Evolutionary conservation across 2,888 invertebrate genomes (phyloP).

Genomic region (Crocallis elinguaria): DNA sequence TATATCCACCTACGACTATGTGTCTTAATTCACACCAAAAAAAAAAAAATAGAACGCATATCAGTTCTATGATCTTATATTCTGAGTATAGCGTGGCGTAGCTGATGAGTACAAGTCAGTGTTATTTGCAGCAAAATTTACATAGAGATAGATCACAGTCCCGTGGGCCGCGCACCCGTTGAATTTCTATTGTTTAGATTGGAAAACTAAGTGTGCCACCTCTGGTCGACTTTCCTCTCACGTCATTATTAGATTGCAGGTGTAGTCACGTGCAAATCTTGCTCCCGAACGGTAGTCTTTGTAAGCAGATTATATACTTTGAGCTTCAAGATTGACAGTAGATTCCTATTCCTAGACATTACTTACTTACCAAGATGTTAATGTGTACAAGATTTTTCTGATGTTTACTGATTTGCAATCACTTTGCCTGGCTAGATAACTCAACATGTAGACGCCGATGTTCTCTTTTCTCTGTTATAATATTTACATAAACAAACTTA

Average conservation of each 20-base stretch:
- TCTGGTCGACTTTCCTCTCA: conserved; percentile 76
- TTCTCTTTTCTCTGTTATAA: no score
- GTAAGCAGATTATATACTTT: neutral
- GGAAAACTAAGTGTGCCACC: conserved; percentile 81
- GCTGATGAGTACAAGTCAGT: conserved; percentile 74
- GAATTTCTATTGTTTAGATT: conserved; percentile 85
- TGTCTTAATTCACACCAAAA: neutral
- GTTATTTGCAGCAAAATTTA: conserved; percentile 83
- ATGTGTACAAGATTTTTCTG: no score
- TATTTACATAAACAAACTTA: no score
- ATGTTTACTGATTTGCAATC: no score
- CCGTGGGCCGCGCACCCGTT: conserved; percentile 80
- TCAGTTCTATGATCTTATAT: neutral
- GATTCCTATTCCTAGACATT: no score
- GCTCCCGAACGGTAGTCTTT: neutral
- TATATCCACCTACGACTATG: no score
- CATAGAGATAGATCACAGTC: conserved; percentile 82
- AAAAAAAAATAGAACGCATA: neutral
- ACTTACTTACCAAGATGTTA: no score
- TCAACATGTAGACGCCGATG: no score
- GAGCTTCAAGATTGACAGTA: neutral
- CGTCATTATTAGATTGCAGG: conserved; percentile 75
- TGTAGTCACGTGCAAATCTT: conserved; percentile 32
- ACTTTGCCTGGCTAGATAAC: no score
- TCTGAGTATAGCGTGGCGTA: conserved; percentile 53